phyloP scores from a whole-genome alignment of 2,797 vertebrate genomes.

The Ctenopoma kingsleyae region DNA sequence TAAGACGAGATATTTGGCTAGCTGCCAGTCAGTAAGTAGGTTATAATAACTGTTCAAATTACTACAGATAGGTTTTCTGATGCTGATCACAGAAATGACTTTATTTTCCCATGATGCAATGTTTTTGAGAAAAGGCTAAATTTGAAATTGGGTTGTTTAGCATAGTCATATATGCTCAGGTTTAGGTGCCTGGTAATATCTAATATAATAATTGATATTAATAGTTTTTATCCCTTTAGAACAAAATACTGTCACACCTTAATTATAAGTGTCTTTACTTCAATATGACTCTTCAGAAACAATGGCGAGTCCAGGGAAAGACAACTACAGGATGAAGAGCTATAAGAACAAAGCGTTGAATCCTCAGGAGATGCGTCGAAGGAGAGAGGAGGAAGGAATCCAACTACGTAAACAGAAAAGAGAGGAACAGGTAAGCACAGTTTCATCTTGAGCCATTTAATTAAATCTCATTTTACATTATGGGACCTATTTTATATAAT shows the following conservation, averaged over 20 bases:
- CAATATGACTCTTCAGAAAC: conserved; percentile 68
- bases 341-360: conserved; percentile 96
- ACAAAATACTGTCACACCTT: background rate
- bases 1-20: background rate
- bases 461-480: background rate
- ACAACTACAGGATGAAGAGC: conserved; percentile 93
- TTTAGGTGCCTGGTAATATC: too few species aligned
- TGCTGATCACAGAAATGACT: too few species aligned
- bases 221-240: background rate
- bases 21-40: too few species aligned
- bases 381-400: conserved; percentile 94
- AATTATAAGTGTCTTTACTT: too few species aligned
- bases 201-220: background rate
- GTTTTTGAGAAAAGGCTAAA: too few species aligned
- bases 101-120: too few species aligned
- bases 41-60: too few species aligned
- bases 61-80: too few species aligned
- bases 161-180: too few species aligned
- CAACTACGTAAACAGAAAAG: conserved; percentile 94
- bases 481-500: background rate
- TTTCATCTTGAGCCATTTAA: too few species aligned
- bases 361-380: conserved; percentile 93
- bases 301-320: conserved; percentile 92
- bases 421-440: conserved; percentile 89
- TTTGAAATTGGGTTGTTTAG: too few species aligned